Evolutionary conservation across 2,797 vertebrate genomes (phyloP), one percentile per base, ranked within the genome.

Genomic region (Smutsia temminckii): DNA sequence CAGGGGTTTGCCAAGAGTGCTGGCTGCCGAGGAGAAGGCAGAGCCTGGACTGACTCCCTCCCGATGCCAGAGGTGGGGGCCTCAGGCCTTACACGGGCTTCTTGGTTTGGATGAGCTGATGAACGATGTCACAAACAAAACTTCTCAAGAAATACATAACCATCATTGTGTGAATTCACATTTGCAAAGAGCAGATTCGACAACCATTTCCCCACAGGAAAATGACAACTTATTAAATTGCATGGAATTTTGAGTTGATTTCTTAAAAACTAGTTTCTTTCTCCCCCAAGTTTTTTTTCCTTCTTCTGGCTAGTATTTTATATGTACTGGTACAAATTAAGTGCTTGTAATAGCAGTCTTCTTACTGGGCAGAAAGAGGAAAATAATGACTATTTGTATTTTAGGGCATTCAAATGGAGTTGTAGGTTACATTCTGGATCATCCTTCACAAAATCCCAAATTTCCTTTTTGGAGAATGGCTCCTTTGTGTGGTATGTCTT

Each of bases 351-450:
- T 93, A 96, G 97, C 88, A 94, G 97, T 97, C 97, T 98, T 97
- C 96, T 98, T 95, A 95, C 95, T 94, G 93, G 95, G 87, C 74
- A 94, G 97, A 97, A 98, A 93, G 57, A 86, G 74, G 71, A 74
- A 86, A 89, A 79, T 95, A 97, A 97, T 93, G 95, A 97, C 96
- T 71, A 93, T 95, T 68, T 96, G 85, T 97, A 91, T 97, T 98
- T 97, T 96, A 87, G 97, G 92, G 91, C 97, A 96, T 96, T 97
- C 96, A 97, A 91, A 97, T 78, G 87, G 97, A 98, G 96, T 94
- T 98, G 95, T 98, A 97, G 98, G 98, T 98, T 97, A 85, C 97
- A 97, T 98, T 98, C 97, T 96, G 85, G 55, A 95, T 98, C 96
- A 93, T 97, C 78, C 97, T 97, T 98, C 78, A 97, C 94, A 98